Evolutionary conservation across 1,140 invertebrate genomes (phyloP).

Genomic region (Adelges cooleyi): DNA sequence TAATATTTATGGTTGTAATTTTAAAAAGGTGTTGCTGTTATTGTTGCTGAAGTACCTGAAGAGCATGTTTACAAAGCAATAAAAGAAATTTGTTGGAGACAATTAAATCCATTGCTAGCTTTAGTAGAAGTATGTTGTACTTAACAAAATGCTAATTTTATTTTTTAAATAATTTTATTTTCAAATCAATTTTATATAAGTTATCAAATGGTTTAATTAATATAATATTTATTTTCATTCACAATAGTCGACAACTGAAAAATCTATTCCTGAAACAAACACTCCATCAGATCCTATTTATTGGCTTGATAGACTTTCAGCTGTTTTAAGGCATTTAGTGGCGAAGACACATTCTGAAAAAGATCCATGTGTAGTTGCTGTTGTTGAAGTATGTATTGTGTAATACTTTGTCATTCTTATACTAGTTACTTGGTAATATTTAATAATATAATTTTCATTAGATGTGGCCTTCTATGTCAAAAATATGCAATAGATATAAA

Average conservation of each 20-base stretch:
- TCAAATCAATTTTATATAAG: no score
- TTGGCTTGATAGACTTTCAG: slow-evolving; percentile 85
- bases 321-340: slow-evolving; percentile 72
- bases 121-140: slow-evolving; percentile 41
- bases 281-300: slow-evolving; percentile 60
- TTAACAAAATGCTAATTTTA: neutral
- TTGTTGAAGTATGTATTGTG: slow-evolving; percentile 51
- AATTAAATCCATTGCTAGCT: slow-evolving; percentile 53
- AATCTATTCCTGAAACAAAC: slow-evolving; percentile 21
- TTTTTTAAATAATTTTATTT: no score
- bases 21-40: slow-evolving; percentile 48
- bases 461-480: slow-evolving; percentile 72
- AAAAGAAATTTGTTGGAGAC: slow-evolving; percentile 64
- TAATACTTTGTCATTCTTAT: neutral
- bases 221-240: neutral
- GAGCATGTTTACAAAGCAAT: slow-evolving; percentile 57
- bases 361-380: slow-evolving; percentile 71
- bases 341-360: slow-evolving; percentile 47
- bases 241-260: neutral
- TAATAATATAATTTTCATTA: slow-evolving; percentile 16
- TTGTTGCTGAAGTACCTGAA: slow-evolving; percentile 49
- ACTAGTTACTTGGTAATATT: neutral
- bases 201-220: no score
- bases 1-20: neutral
- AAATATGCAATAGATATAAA: slow-evolving; percentile 63